These are phyloP conservation scores for Malacosoma neustria DNA, from an alignment of 2,888 invertebrate genomes.

Conservation along the genomic window DNA sequence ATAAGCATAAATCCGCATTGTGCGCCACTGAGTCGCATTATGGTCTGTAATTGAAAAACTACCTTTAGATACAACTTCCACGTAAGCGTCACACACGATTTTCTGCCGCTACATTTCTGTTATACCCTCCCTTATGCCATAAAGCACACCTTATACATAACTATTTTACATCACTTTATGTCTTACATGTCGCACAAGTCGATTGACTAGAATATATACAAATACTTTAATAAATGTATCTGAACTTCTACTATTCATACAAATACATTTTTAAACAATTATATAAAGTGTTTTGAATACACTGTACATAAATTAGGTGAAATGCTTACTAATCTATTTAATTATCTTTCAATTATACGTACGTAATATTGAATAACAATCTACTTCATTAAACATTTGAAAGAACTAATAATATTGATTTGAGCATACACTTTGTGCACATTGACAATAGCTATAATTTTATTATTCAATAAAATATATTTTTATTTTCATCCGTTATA, in stretches of 20 bases:
- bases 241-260: conserved; percentile 19
- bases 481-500: no score
- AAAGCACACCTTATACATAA: no score
- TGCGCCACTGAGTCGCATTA: no score
- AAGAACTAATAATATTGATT: conserved; percentile 19
- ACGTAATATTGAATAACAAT: conserved; percentile 15
- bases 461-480: no score
- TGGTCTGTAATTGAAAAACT: no score
- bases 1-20: no score
- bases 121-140: no score
- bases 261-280: background rate
- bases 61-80: no score
- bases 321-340: background rate
- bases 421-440: conserved; percentile 38
- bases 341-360: background rate
- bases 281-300: conserved; percentile 12
- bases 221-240: conserved; percentile 8
- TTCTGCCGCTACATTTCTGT: no score
- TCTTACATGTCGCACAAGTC: conserved; percentile 43
- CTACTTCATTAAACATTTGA: conserved; percentile 15
- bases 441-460: conserved; percentile 14
- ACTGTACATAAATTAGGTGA: conserved; percentile 7
- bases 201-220: conserved; percentile 29
- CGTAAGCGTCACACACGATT: no score
- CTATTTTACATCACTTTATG: conserved; percentile 65